Evolutionary conservation across 2,797 vertebrate genomes (phyloP).

Genomic region (Tadarida brasiliensis): DNA sequence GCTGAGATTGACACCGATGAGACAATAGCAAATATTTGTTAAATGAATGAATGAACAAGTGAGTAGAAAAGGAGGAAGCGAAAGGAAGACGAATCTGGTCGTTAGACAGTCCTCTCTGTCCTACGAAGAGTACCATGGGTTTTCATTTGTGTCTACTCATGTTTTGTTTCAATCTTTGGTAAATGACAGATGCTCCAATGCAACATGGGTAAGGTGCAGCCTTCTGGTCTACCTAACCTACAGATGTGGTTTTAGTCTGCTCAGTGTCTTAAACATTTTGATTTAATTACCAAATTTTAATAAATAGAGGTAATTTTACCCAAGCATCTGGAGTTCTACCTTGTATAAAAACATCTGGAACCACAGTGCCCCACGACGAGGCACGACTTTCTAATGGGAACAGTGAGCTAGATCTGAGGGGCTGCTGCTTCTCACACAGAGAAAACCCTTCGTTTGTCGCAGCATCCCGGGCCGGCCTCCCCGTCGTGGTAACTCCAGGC

Average conservation of each 20-base stretch:
- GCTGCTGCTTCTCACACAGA: neutral
- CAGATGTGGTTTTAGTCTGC: neutral
- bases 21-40: conserved; percentile 38
- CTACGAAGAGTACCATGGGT: neutral
- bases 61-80: neutral
- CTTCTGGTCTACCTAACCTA: neutral
- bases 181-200: neutral
- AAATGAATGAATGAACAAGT: conserved; percentile 18
- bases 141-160: conserved; percentile 18
- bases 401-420: neutral
- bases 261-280: neutral
- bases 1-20: neutral
- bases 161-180: neutral
- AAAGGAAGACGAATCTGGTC: neutral
- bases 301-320: neutral
- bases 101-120: neutral
- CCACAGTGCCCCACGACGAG: neutral
- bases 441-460: neutral
- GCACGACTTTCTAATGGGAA: neutral
- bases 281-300: neutral
- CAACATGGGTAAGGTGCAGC: neutral
- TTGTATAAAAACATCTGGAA: neutral
- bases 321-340: neutral
- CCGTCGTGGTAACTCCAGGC: neutral
- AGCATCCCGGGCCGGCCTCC: neutral